Evolutionary conservation across 2,113 vertebrate species (phyloP), one percentile per base, ranked within the genome.

Genomic region (Carollia perspicillata): DNA sequence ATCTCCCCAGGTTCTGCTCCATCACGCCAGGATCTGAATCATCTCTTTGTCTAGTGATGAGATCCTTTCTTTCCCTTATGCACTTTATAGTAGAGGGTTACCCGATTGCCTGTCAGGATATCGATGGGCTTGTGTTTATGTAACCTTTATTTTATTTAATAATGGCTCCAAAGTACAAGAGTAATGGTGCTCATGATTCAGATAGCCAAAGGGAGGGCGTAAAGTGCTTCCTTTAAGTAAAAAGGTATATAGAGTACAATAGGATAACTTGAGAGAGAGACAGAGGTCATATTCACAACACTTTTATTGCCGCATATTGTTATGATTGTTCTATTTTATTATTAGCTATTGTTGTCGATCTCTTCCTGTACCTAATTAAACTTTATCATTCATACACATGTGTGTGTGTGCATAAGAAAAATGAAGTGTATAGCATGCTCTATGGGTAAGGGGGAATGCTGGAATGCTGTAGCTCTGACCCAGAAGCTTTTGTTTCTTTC

Each of bases 21-120:
- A 17, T 40, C 5, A 20, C 0, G 1, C 10, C 2, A 20, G 55
- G 28, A 4, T 1, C 0, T 28, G 35, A 42, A 6, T 9, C 2
- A 5, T 16, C 0, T 3, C 37, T 28, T 22, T 11, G 37, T 44
- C 5, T 8, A 8, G 37, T 8, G 16, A 35, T 12, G 2, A 37
- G 14, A 30, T 3, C 16, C 55, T 63, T 26, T 18, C 5, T 18
- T 16, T 9, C 26, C 26, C 55, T 30, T 18, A 33, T 11, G 20
- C 16, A 3, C 37, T 33, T 20, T 6, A 5, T 20, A 44, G 10
- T 30, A 3, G 23, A 20, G 14, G 55, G 55, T 40, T 33, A 6
- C 30, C 16, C 4, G 28, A 42, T 28, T 12, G 26, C 11, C 55
- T 37, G 33, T 33, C 1, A 0, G 6, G 8, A 5, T 20, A 33